phyloP scores from a whole-genome alignment of 1,140 invertebrate species.

The Drosophila ercepeae region DNA sequence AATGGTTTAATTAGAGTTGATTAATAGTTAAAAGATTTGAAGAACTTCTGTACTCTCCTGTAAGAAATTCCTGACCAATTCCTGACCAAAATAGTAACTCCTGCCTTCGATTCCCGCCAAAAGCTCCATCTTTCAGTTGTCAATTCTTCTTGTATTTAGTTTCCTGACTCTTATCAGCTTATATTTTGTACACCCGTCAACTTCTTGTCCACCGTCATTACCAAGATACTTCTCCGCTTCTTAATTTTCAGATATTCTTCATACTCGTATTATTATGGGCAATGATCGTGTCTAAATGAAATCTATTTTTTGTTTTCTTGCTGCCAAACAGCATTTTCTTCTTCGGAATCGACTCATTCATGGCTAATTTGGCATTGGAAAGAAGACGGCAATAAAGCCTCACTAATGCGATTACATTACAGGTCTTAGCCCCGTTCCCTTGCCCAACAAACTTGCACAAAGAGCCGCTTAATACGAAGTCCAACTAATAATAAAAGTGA shows the following conservation, averaged over 20 bases:
- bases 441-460: constrained; percentile 12
- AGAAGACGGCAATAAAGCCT: constrained; percentile 60
- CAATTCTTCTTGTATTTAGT: constrained; percentile 10
- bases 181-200: constrained; percentile 55
- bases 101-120: background rate
- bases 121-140: constrained; percentile 6
- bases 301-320: constrained; percentile 60
- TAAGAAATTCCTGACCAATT: background rate
- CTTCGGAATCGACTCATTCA: constrained; percentile 36
- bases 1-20: constrained; percentile 64
- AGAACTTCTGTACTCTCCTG: background rate
- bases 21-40: constrained; percentile 14
- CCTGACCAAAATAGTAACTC: background rate
- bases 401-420: constrained; percentile 81
- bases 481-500: constrained; percentile 78
- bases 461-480: constrained; percentile 61
- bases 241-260: constrained; percentile 32
- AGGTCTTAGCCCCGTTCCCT: constrained; percentile 38
- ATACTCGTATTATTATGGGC: constrained; percentile 61
- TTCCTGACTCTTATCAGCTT: constrained; percentile 73
- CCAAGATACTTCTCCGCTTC: constrained; percentile 56
- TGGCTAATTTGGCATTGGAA: constrained; percentile 56
- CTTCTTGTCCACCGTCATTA: constrained; percentile 64
- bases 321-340: constrained; percentile 23
- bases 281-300: constrained; percentile 80